phyloP scores from a whole-genome alignment of 2,888 invertebrate genomes.

The Drosophila ezoana region DNA sequence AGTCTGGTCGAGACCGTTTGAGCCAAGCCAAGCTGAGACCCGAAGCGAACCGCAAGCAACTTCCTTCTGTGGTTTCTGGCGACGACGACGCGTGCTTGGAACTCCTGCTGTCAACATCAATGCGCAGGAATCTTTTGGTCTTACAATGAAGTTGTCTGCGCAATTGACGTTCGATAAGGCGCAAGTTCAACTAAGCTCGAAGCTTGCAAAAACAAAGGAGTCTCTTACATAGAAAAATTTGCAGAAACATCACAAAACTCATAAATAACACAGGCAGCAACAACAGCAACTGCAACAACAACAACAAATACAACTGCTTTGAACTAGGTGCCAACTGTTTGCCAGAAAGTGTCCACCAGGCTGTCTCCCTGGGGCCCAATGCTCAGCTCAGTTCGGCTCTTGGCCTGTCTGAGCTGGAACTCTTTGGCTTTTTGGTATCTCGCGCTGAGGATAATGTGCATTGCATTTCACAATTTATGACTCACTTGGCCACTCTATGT shows the following conservation, averaged over 20 bases:
- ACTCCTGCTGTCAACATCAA: conserved; percentile 81
- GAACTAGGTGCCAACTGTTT: conserved; percentile 43
- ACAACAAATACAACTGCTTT: conserved; percentile 20
- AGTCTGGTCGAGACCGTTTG: neutral
- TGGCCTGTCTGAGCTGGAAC: conserved; percentile 33
- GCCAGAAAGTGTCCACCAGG: conserved; percentile 73
- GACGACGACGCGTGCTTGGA: conserved; percentile 61
- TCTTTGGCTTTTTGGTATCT: conserved; percentile 60
- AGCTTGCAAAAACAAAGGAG: conserved; percentile 41
- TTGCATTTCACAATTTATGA: conserved; percentile 74
- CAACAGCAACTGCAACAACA: conserved; percentile 29
- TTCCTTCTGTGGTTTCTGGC: conserved; percentile 57
- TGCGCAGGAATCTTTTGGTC: conserved; percentile 65
- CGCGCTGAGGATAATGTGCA: conserved; percentile 68
- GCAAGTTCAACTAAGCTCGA: conserved; percentile 53
- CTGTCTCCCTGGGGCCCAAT: conserved; percentile 20
- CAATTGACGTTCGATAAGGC: conserved; percentile 74
- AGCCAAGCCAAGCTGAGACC: neutral
- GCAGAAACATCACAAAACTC: conserved; percentile 81
- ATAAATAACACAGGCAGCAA: conserved; percentile 71
- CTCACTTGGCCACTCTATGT: conserved; percentile 54
- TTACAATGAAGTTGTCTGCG: conserved; percentile 79
- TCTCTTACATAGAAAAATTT: conserved; percentile 78
- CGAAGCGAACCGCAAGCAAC: conserved; percentile 38
- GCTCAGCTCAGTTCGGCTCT: conserved; percentile 6